Evolutionary conservation across 2,888 invertebrate genomes (phyloP), one percentile per base, ranked within the genome.

Genomic region (Boloria euphrosyne): DNA sequence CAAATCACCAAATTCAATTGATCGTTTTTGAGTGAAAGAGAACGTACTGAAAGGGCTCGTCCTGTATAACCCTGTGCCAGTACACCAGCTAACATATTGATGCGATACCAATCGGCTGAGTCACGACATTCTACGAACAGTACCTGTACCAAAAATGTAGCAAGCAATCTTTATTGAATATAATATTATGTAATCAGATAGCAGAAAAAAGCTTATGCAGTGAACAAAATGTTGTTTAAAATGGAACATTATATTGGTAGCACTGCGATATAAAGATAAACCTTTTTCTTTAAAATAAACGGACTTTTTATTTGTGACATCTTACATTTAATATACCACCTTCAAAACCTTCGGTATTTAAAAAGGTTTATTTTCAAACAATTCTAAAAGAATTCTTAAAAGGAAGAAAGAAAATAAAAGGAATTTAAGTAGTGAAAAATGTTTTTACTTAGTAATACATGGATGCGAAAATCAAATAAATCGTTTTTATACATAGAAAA

Each of bases 51-150:
- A 65, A 65, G 52, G 52, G 52, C 52, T 38, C 46, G 58, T 47
- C 64, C 47, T 65, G 80, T 82, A 73, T 75, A 76, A 79, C 71
- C 64, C 78, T 44, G 85, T 85, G 73, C 84, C 85, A 81, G 80
- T 54, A 69, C 66, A 63, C 74, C 66, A 62, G 65, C 73, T 59
- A 44, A 65, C 62, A 68, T 76, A 80, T 77, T 74, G 79, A 76
- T 72, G 71, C 64, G 76, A 72, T 77, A 76, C 72, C 66, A 77
- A 74, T 78, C 78, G 75, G 68, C 68, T 73, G 72, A 59, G 61
- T 66, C 71, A 70, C 74, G 75, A 71, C 68, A 70, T 61, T 73
- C 46, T 69, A 27, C 43, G 60, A 53, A 31, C 27, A 22, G 44
- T 57, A 57, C n/a, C 51, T 44, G 38, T 52, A 22, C 31, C 16